Evolutionary conservation across 2,797 vertebrate genomes (phyloP).

Genomic region (Anguilla anguilla): DNA sequence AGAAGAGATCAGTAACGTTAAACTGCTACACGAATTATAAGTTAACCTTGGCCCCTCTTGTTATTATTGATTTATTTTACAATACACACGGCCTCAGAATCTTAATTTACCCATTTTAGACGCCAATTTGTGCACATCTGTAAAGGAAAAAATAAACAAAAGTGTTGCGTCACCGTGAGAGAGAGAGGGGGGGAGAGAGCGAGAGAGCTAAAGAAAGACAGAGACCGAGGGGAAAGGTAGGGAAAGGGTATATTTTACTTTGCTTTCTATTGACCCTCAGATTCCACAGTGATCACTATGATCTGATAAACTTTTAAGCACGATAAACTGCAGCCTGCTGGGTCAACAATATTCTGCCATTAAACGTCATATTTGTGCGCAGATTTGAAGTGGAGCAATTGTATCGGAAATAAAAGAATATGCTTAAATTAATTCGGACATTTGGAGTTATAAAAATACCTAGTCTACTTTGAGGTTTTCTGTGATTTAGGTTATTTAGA

Average conservation of each 20-base stretch:
- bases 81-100: not conserved
- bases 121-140: constrained; percentile 55
- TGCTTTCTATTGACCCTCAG: constrained; percentile 67
- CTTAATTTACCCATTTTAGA: constrained; percentile 37
- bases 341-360: constrained; percentile 33
- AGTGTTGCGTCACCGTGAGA: constrained; percentile 63
- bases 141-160: constrained; percentile 70
- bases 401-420: constrained; percentile 25
- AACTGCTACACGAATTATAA: constrained; percentile 39
- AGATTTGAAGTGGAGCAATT: constrained; percentile 8
- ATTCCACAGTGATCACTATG: constrained; percentile 61
- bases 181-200: constrained; percentile 56
- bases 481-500: not conserved
- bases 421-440: constrained; percentile 25
- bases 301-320: constrained; percentile 50
- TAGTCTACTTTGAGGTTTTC: constrained; percentile 13
- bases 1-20: constrained; percentile 42
- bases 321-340: constrained; percentile 50
- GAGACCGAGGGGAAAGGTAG: constrained; percentile 56
- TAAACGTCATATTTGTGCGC: constrained; percentile 13
- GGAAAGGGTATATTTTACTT: constrained; percentile 61
- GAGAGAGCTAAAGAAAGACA: constrained; percentile 54
- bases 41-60: constrained; percentile 40
- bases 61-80: constrained; percentile 32
- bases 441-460: not conserved